These are phyloP conservation scores for Atta texana DNA, from an alignment of 1,140 invertebrate species.

Conservation along the genomic window DNA sequence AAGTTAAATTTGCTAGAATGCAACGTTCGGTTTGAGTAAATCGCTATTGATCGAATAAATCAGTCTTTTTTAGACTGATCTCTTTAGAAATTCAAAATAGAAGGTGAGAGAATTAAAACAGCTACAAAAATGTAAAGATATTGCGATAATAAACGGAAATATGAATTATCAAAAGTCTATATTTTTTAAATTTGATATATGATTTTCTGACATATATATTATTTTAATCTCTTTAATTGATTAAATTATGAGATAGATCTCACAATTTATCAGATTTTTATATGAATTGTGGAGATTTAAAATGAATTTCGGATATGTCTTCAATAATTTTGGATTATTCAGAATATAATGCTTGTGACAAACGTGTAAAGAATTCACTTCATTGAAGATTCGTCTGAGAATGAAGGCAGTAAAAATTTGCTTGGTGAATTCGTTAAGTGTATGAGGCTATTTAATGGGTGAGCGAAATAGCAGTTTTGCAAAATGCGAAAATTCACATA, in stretches of 20 bases:
- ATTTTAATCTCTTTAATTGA: constrained; percentile 22
- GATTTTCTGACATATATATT: background rate
- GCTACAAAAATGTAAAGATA: background rate
- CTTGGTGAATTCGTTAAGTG: constrained; percentile 18
- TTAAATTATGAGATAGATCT: background rate
- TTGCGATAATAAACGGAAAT: constrained; percentile 16
- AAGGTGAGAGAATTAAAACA: constrained; percentile 23
- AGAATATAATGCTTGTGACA: background rate
- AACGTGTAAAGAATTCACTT: background rate
- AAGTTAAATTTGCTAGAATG: background rate
- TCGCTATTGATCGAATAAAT: background rate
- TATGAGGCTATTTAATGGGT: background rate
- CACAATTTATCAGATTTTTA: background rate
- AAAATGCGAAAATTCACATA: constrained; percentile 27
- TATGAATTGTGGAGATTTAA: background rate
- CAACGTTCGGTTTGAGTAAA: background rate
- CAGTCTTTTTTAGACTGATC: background rate
- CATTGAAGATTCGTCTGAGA: background rate
- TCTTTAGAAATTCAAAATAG: background rate
- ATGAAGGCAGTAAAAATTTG: constrained; percentile 15
- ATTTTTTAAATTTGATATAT: background rate
- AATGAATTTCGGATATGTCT: background rate
- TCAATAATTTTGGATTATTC: background rate
- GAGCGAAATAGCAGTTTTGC: background rate
- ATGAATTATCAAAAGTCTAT: background rate